Percentiles rank a stretch among this genome's conserved stretches.
phyloP scores from a whole-genome alignment of 2,113 vertebrate species.

The Osmerus mordax region DNA sequence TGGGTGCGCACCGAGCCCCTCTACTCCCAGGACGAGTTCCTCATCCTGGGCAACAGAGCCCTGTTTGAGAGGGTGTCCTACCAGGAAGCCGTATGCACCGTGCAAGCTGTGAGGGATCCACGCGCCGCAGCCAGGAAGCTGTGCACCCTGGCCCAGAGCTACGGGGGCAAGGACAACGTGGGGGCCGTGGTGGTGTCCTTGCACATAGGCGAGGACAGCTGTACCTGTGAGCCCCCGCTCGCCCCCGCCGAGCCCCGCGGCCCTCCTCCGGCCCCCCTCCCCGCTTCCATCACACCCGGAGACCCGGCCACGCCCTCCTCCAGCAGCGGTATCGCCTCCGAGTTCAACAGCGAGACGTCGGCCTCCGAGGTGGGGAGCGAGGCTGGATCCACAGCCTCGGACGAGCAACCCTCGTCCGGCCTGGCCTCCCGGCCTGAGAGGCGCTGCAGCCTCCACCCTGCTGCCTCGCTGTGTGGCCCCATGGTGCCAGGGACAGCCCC shows the following conservation, averaged over 20 bases:
- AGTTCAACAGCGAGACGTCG: slow-evolving; percentile 91
- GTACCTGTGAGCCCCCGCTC: slow-evolving; percentile 82
- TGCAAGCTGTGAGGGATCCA: slow-evolving; percentile 82
- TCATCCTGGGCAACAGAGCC: slow-evolving; percentile 90
- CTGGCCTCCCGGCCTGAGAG: slow-evolving; percentile 78
- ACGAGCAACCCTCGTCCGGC: slow-evolving; percentile 80
- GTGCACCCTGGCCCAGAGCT: slow-evolving; percentile 92
- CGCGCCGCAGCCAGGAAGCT: slow-evolving; percentile 90
- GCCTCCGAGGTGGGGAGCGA: slow-evolving; percentile 95
- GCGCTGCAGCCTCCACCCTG: slow-evolving; percentile 87
- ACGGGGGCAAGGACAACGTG: slow-evolving; percentile 92
- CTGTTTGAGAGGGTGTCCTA: slow-evolving; percentile 88
- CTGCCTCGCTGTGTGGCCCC: slow-evolving; percentile 67
- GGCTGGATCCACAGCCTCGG: slow-evolving; percentile 92
- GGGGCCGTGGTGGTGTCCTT: slow-evolving; percentile 86
- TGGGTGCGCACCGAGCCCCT: slow-evolving; percentile 83
- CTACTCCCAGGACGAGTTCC: slow-evolving; percentile 86
- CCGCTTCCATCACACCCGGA: slow-evolving; percentile 48
- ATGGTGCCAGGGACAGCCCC: slow-evolving; percentile 48
- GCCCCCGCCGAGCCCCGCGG: slow-evolving; percentile 65
- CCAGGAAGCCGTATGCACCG: slow-evolving; percentile 80
- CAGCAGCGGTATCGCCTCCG: slow-evolving; percentile 86
- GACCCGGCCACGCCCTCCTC: slow-evolving; percentile 80
- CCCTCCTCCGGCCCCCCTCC: slow-evolving; percentile 26
- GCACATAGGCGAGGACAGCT: slow-evolving; percentile 83